Evolutionary conservation across 2,113 vertebrate species (phyloP), one percentile per base, ranked within the genome.

Genomic region (Cyanoramphus novaezelandiae): DNA sequence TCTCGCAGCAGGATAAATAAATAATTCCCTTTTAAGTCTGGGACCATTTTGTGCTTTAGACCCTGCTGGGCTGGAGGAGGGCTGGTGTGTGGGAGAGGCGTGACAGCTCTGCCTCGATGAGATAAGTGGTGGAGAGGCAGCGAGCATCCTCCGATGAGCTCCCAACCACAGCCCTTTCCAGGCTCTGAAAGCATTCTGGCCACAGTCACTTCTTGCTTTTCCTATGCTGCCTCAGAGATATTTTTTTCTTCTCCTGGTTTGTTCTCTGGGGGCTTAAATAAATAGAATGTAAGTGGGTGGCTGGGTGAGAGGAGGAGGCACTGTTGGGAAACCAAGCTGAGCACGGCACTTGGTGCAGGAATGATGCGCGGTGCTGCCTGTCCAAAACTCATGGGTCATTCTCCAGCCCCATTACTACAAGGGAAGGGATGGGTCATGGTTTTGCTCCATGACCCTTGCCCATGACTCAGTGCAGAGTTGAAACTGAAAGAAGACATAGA

Each of bases 1-100:
- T 93, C 93, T 94, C 28, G 0, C 92, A 89, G 92, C 72, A 43
- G 86, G 95, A 46, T 91, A 91, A 96, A 96, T 96, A 93, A 94
- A 95, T 94, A 94, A 97, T 97, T 97, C 96, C 53, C 77, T 97
- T 96, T 94, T 17, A 96, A 91, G 88, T 95, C 10, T 47, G 83
- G 84, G 91, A 83, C 93, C 62, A 11, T 89, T 93, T 84, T 25
- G 50, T 23, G 88, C 82, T 84, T 52, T 86, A 96, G 93, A 59
- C 69, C 92, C 92, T 37, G 86, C 64, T 6, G 82, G 90, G 94
- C 84, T 91, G 81, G 50, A 46, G 81, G 78, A 87, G 78, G 57
- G 86, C 62, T 97, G 91, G 52, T 53, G 95, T 80, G 93, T 95
- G 93, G 93, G 93, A 92, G 92, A 90, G 74, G 17, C 27, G 74